Percentiles rank a stretch among this genome's conserved stretches.
phyloP scores from a whole-genome alignment of 64 coral and sea anemone genomes.

The Montipora cactus region DNA sequence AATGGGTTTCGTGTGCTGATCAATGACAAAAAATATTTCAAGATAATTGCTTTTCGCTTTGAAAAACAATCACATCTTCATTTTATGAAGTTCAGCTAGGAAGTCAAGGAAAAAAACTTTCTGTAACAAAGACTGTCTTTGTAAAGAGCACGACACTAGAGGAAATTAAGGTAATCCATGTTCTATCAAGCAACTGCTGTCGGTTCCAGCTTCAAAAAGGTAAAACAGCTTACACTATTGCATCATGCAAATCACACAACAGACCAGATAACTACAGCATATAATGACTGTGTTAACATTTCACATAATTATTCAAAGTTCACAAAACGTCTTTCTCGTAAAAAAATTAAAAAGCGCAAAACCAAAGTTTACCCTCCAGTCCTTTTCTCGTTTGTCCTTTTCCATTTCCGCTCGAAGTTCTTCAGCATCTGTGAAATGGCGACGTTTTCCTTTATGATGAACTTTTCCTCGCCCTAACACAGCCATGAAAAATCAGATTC shows the following conservation, averaged over 20 bases:
- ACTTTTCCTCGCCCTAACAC: conserved; percentile 89
- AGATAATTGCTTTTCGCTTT: too few species aligned
- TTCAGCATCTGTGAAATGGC: conserved; percentile 97
- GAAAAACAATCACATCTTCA: too few species aligned
- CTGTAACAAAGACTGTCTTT: too few species aligned
- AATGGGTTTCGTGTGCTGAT: too few species aligned
- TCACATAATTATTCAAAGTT: background rate
- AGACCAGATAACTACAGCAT: background rate
- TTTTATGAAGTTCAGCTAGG: too few species aligned
- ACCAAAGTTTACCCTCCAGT: conserved; percentile 84
- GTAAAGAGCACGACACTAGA: too few species aligned
- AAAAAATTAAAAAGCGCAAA: background rate
- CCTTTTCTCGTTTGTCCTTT: conserved; percentile 80
- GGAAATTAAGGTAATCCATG: too few species aligned
- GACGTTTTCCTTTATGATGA: conserved; percentile 87
- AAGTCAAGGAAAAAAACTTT: too few species aligned
- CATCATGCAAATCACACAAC: conserved; percentile 9
- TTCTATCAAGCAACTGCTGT: too few species aligned
- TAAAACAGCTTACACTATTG: background rate
- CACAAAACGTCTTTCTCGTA: background rate
- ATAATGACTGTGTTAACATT: background rate
- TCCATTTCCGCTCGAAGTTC: conserved; percentile 85
- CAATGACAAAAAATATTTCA: too few species aligned
- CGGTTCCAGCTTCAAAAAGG: too few species aligned
- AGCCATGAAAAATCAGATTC: conserved; percentile 33